Evolutionary conservation across 2,797 vertebrate genomes (phyloP).

Genomic region (Bufotes viridis): DNA sequence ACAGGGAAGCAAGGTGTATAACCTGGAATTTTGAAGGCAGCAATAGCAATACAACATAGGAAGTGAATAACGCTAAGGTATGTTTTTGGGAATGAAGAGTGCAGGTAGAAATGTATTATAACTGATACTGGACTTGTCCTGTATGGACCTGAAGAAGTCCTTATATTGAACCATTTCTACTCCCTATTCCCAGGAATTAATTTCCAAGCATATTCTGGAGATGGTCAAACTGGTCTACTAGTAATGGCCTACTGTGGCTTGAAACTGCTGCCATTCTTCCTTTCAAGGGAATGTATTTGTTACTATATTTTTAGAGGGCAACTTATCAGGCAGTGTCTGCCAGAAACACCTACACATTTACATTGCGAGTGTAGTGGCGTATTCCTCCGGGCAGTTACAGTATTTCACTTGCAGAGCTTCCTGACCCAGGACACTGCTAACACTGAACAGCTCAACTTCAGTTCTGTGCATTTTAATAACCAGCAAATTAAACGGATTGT

Average conservation of each 20-base stretch:
- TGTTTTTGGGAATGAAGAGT: too few species aligned
- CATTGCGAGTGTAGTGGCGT: slow-evolving; percentile 38
- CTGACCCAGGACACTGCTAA: slow-evolving; percentile 57
- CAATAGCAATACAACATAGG: too few species aligned
- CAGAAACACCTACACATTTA: slow-evolving; percentile 43
- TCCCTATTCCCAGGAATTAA: neutral
- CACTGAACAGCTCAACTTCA: slow-evolving; percentile 53
- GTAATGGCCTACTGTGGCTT: neutral
- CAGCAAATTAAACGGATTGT: slow-evolving; percentile 61
- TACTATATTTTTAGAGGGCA: slow-evolving; percentile 16
- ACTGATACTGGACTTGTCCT: too few species aligned
- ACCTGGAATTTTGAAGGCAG: too few species aligned
- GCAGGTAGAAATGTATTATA: too few species aligned
- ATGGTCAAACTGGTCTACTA: neutral
- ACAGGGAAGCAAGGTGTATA: too few species aligned
- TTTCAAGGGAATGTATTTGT: slow-evolving; percentile 3
- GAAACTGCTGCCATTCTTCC: neutral
- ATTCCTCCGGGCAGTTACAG: slow-evolving; percentile 50
- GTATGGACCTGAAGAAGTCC: neutral
- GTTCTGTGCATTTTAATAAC: slow-evolving; percentile 62
- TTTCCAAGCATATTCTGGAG: neutral
- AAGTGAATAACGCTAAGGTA: too few species aligned
- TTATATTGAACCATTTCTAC: neutral
- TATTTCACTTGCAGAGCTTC: slow-evolving; percentile 48
- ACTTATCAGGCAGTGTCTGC: slow-evolving; percentile 25